phyloP scores from a whole-genome alignment of 1,140 invertebrate genomes.

The Spodoptera litura region DNA sequence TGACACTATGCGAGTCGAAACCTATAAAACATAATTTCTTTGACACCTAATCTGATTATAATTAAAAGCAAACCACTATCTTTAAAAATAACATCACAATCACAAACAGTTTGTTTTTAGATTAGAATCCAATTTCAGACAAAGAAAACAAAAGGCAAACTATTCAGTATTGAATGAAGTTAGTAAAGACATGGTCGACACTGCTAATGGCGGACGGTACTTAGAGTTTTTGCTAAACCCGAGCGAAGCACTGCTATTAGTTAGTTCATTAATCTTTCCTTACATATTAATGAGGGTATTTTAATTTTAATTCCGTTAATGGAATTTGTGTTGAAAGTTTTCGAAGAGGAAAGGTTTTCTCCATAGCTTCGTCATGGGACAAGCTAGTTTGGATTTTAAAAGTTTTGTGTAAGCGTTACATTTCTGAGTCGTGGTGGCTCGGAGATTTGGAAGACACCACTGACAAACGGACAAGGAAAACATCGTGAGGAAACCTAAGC shows the following conservation, averaged over 20 bases:
- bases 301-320: constrained; percentile 50
- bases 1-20: too few relatives aligned
- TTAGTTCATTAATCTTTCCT: constrained; percentile 48
- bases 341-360: constrained; percentile 26
- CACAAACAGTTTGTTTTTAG: background rate
- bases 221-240: constrained; percentile 41
- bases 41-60: too few relatives aligned
- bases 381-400: constrained; percentile 11
- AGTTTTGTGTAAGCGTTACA: background rate
- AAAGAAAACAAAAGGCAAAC: constrained; percentile 5
- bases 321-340: constrained; percentile 51
- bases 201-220: constrained; percentile 10
- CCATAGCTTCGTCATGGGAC: background rate
- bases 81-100: background rate
- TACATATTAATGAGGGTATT: constrained; percentile 49
- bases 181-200: constrained; percentile 8
- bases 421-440: background rate
- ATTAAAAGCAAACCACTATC: too few relatives aligned
- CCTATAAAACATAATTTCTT: too few relatives aligned
- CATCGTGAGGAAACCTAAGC: too few relatives aligned
- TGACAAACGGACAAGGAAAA: too few relatives aligned
- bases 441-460: too few relatives aligned
- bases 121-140: background rate
- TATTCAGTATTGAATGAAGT: constrained; percentile 13
- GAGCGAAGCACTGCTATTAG: constrained; percentile 37